Evolutionary conservation across 2,113 vertebrate species (phyloP).

Genomic region (Cottus gobio): DNA sequence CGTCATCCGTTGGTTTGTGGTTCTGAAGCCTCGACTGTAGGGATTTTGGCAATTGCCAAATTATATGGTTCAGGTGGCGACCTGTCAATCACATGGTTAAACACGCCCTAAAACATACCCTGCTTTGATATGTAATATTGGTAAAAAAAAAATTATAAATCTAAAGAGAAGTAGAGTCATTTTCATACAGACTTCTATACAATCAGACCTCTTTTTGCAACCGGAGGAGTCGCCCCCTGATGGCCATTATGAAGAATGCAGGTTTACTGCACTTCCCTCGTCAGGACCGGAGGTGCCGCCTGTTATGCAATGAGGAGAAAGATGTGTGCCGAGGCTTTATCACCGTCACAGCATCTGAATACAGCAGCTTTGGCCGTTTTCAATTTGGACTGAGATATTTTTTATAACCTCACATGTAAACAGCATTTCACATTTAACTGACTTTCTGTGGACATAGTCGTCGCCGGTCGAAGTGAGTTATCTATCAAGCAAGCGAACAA

Average conservation of each 20-base stretch:
- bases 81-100: background rate
- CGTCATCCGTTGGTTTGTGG: too few relatives aligned
- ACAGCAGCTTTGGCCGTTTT: background rate
- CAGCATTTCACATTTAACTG: background rate
- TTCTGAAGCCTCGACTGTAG: background rate
- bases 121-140: too few relatives aligned
- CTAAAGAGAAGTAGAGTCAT: too few relatives aligned
- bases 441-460: background rate
- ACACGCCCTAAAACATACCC: too few relatives aligned
- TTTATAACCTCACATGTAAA: background rate
- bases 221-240: background rate
- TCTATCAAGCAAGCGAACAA: conserved; percentile 5
- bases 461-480: background rate
- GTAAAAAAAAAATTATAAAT: too few relatives aligned
- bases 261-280: background rate
- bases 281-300: background rate
- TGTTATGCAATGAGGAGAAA: background rate
- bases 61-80: background rate
- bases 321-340: background rate
- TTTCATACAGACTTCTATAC: too few relatives aligned
- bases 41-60: background rate
- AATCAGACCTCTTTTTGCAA: background rate
- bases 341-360: background rate
- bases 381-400: background rate
- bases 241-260: background rate